These are phyloP conservation scores for Petromus typicus DNA, from an alignment of 2,113 vertebrate genomes.

Conservation along the genomic window DNA sequence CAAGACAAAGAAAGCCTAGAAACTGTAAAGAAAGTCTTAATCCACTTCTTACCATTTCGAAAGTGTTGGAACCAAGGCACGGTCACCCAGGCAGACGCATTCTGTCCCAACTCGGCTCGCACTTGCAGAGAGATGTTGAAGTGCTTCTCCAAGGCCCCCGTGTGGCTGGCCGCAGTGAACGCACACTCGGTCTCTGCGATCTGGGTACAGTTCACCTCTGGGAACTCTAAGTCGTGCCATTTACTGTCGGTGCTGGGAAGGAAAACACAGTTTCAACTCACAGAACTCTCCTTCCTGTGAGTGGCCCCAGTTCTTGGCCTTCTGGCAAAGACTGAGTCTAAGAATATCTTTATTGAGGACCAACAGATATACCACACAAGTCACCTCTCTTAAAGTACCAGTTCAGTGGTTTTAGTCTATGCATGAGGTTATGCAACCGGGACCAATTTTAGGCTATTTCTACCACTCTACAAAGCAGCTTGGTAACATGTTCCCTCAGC, in stretches of 20 bases:
- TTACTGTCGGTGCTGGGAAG: fast-evolving
- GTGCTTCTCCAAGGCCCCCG: fast-evolving
- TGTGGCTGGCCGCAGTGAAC: not conserved
- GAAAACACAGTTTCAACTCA: not conserved
- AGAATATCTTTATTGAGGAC: not conserved
- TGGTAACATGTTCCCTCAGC: not conserved
- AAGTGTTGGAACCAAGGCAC: conserved; percentile 59
- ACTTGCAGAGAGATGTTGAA: conserved; percentile 71
- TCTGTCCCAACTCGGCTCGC: conserved; percentile 70
- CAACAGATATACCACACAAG: fast-evolving
- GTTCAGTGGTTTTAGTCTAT: not conserved
- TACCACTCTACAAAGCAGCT: not conserved
- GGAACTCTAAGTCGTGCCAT: not conserved
- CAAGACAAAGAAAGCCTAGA: not conserved
- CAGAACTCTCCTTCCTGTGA: not conserved
- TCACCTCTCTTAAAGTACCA: not conserved
- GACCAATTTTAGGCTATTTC: not conserved
- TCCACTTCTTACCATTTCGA: conserved; percentile 75
- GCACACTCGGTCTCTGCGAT: conserved; percentile 27
- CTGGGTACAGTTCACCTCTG: conserved; percentile 57
- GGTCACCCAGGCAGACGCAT: conserved; percentile 79
- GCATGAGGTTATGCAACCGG: fast-evolving
- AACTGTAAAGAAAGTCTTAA: not conserved
- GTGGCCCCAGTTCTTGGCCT: not conserved
- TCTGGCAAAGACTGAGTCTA: not conserved